phyloP scores from a whole-genome alignment of 2,113 vertebrate genomes.

The Zosterops japonicus region DNA sequence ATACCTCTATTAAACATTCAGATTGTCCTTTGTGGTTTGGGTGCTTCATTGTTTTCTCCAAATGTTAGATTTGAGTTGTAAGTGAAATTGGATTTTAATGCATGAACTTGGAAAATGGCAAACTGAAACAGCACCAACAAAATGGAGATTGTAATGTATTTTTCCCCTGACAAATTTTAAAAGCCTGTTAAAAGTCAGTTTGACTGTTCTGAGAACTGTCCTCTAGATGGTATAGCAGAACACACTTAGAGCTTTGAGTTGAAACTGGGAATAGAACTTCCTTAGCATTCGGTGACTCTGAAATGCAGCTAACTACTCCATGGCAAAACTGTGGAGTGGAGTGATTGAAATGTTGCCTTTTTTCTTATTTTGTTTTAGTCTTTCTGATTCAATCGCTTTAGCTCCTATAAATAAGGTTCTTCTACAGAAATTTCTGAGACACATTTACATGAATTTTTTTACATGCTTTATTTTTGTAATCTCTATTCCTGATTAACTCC shows the following conservation, averaged over 20 bases:
- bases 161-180: neutral
- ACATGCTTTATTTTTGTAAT: neutral
- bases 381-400: neutral
- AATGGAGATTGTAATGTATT: neutral
- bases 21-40: neutral
- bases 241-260: neutral
- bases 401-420: neutral
- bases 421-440: neutral
- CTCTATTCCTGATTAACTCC: neutral
- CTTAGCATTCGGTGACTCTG: neutral
- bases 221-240: constrained; percentile 22
- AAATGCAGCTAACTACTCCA: rapidly evolving
- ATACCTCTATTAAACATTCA: neutral
- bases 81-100: neutral
- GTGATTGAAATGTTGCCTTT: neutral
- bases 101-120: neutral
- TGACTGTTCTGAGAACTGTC: neutral
- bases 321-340: neutral
- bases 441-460: rapidly evolving
- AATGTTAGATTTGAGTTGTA: neutral
- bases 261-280: neutral
- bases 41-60: neutral
- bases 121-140: neutral
- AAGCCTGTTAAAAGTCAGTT: neutral
- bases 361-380: neutral